Conservation (phyloP, 35 echinoderm and acorn worm species). For the Amphiura filiformis region DNA sequence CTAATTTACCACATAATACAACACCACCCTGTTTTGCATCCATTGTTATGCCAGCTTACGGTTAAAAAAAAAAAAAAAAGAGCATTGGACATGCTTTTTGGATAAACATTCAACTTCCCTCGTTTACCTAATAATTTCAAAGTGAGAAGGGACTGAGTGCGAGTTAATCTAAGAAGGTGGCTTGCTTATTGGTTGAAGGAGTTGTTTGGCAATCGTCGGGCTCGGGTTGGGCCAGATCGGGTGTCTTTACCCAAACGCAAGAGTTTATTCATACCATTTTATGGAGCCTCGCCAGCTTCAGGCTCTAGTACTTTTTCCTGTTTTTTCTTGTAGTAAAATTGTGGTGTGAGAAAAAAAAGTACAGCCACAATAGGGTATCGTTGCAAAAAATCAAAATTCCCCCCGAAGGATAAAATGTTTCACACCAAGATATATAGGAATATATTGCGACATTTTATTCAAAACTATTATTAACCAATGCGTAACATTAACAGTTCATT, state of each 20-base stretch:
- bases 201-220: neutral
- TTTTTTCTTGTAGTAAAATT: neutral
- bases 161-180: neutral
- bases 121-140: slow-evolving; percentile 1
- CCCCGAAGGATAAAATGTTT: neutral
- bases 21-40: neutral
- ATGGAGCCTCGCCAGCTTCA: neutral
- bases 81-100: neutral
- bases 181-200: neutral
- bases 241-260: neutral
- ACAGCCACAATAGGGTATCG: neutral
- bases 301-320: neutral
- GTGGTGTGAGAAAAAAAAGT: neutral
- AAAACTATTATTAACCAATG: too few species aligned
- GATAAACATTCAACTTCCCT: slow-evolving; percentile 11
- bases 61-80: neutral
- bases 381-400: slow-evolving; percentile 8
- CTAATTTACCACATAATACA: slow-evolving; percentile 1
- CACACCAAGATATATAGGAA: too few species aligned
- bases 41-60: neutral
- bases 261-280: neutral
- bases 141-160: neutral
- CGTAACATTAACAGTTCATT: too few species aligned
- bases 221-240: neutral
- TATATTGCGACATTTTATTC: too few species aligned